These are phyloP conservation scores for Lycophotia porphyrea DNA, from an alignment of 2,888 invertebrate species.

Conservation along the genomic window DNA sequence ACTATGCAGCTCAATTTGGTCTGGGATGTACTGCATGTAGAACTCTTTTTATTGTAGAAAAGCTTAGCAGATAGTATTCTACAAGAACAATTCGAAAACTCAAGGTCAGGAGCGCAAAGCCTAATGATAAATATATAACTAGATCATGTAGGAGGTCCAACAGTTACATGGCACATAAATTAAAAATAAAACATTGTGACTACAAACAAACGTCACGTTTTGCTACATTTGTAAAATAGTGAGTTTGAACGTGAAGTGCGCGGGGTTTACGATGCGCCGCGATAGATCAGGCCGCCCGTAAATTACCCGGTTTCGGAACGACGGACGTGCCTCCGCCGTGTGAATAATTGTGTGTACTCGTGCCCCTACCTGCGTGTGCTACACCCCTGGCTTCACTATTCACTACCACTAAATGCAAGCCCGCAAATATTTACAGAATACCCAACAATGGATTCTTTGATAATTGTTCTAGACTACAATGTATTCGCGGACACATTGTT, in stretches of 20 bases:
- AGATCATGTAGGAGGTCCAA: constrained; percentile 39
- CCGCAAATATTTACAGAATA: constrained; percentile 29
- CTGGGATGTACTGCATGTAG: neutral
- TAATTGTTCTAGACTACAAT: constrained; percentile 38
- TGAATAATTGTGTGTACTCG: constrained; percentile 66
- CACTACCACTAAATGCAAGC: constrained; percentile 23
- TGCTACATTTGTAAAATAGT: constrained; percentile 68
- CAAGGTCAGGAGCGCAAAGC: constrained; percentile 3
- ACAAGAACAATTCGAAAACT: constrained; percentile 19
- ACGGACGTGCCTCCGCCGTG: constrained; percentile 66
- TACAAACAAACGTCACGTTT: constrained; percentile 66
- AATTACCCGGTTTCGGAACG: constrained; percentile 69
- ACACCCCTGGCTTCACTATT: constrained; percentile 52
- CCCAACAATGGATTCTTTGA: constrained; percentile 12
- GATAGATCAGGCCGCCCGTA: constrained; percentile 71
- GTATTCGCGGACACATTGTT: constrained; percentile 10
- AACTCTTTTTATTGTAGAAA: neutral
- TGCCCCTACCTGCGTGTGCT: constrained; percentile 42
- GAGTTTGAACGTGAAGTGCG: constrained; percentile 63
- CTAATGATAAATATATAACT: constrained; percentile 39
- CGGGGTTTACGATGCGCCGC: constrained; percentile 72
- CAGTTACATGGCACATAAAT: constrained; percentile 52
- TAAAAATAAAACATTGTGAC: constrained; percentile 60
- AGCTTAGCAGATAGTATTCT: neutral
- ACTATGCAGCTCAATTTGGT: neutral